Percentiles rank a stretch among this genome's conserved stretches.
These are phyloP conservation scores for Aleiodes testaceus DNA, from an alignment of 2,888 invertebrate genomes.

Conservation along the genomic window DNA sequence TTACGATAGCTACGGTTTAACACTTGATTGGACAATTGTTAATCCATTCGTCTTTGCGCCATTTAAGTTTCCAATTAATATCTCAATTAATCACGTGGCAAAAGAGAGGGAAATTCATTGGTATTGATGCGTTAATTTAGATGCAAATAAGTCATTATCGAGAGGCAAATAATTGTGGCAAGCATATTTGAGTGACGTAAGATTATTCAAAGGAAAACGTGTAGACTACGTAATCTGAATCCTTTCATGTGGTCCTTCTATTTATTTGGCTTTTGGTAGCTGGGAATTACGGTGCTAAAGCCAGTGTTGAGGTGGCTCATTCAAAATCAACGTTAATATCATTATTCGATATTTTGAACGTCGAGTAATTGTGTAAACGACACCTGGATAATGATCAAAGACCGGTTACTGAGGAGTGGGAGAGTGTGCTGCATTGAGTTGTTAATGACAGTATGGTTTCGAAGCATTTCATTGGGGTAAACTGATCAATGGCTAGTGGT, in stretches of 20 bases:
- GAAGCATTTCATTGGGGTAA: constrained; percentile 10
- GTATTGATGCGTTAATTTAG: too few relatives aligned
- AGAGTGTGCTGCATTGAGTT: constrained; percentile 9
- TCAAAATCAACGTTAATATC: background rate
- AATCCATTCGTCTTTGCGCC: constrained; percentile 37
- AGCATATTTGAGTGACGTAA: too few relatives aligned
- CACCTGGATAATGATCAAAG: constrained; percentile 19
- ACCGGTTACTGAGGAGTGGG: background rate
- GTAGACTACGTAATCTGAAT: too few relatives aligned
- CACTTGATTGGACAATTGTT: constrained; percentile 46
- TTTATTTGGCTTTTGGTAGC: background rate
- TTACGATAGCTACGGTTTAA: constrained; percentile 37
- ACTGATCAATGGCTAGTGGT: background rate
- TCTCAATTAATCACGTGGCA: too few relatives aligned
- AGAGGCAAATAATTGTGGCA: too few relatives aligned
- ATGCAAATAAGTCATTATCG: too few relatives aligned
- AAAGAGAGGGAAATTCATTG: too few relatives aligned
- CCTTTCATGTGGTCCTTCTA: background rate
- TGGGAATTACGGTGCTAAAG: background rate
- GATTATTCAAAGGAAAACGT: too few relatives aligned
- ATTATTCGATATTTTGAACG: constrained; percentile 7
- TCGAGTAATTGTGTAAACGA: constrained; percentile 7
- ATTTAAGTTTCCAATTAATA: too few relatives aligned
- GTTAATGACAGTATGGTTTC: constrained; percentile 6
- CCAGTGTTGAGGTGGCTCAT: background rate